These are phyloP conservation scores for Scylla paramamosain DNA, from an alignment of 1,140 invertebrate genomes.

Conservation along the genomic window DNA sequence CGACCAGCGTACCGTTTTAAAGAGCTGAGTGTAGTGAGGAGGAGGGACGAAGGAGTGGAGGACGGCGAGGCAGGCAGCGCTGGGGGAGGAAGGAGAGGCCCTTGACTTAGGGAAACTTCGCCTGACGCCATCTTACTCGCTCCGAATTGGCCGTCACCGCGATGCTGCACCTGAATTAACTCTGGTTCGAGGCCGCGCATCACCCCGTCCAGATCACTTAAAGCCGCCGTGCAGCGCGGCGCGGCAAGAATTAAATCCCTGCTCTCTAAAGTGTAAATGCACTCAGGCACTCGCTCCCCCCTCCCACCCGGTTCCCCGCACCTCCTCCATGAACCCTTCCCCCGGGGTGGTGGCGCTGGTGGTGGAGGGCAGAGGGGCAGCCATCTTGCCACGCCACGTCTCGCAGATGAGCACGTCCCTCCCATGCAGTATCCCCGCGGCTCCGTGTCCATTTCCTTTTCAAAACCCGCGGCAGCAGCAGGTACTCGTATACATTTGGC, in stretches of 20 bases:
- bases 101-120: not conserved
- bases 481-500: not conserved
- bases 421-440: no score
- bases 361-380: no score
- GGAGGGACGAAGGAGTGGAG: not conserved
- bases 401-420: no score
- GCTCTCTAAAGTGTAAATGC: conserved; percentile 3
- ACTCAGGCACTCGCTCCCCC: not conserved
- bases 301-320: no score
- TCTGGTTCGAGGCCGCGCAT: not conserved
- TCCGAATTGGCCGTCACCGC: not conserved
- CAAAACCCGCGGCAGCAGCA: not conserved
- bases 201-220: not conserved
- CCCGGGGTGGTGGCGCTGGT: no score
- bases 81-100: not conserved
- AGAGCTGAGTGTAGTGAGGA: not conserved
- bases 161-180: not conserved
- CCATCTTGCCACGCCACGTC: no score
- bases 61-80: not conserved
- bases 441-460: not conserved
- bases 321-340: no score
- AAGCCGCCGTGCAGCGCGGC: not conserved
- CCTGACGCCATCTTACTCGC: not conserved
- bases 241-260: not conserved
- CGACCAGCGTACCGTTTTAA: not conserved